Percentiles rank a stretch among this genome's conserved stretches.
These are phyloP conservation scores for Otis tarda DNA, from an alignment of 2,113 vertebrate genomes.

Conservation along the genomic window DNA sequence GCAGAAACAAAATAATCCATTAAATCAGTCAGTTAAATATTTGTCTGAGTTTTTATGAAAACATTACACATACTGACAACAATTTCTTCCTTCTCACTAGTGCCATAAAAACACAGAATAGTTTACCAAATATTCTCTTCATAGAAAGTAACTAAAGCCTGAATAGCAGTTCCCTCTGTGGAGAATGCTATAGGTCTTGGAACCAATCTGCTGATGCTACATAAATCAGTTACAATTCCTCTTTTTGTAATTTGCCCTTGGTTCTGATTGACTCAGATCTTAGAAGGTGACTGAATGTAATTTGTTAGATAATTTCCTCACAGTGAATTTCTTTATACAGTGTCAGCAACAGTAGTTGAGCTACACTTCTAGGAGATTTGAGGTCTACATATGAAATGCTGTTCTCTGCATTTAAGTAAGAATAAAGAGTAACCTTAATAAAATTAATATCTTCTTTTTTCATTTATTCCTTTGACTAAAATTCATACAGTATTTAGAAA, in stretches of 20 bases:
- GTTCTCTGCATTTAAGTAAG: neutral
- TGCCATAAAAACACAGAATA: neutral
- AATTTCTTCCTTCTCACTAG: neutral
- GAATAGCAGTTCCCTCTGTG: neutral
- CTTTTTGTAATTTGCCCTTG: neutral
- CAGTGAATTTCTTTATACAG: neutral
- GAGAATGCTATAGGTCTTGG: neutral
- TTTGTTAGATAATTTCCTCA: neutral
- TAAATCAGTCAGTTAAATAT: neutral
- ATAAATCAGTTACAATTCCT: neutral
- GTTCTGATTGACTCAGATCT: neutral
- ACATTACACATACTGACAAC: neutral
- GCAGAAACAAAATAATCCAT: neutral
- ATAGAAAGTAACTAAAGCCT: neutral
- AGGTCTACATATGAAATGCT: neutral
- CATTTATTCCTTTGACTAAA: neutral
- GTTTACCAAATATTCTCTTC: neutral
- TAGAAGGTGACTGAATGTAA: neutral
- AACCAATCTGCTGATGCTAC: neutral
- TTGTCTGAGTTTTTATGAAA: neutral
- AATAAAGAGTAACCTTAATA: neutral
- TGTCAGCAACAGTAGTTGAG: neutral
- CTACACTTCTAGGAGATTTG: neutral
- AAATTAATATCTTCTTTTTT: neutral
- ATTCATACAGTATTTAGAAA: neutral